phyloP scores from a whole-genome alignment of 2,888 invertebrate species.

The Ecdyonurus torrentis region DNA sequence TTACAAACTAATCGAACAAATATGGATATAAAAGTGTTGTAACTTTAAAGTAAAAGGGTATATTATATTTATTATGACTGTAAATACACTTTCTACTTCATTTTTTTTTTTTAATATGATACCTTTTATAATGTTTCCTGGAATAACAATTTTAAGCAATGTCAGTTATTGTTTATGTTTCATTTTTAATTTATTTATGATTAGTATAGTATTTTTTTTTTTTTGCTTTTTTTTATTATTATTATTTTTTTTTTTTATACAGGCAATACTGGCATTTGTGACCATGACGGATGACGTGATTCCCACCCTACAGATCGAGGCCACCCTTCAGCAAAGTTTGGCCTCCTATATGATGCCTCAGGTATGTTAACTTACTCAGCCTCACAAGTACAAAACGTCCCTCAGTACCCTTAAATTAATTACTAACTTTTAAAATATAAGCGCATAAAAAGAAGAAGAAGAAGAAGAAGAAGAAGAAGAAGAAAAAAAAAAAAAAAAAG shows the following conservation, averaged over 20 bases:
- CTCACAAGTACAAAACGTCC: conserved; percentile 4
- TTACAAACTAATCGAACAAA: conserved; percentile 1
- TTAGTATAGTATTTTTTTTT: no score
- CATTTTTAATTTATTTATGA: no score
- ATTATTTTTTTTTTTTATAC: conserved; percentile 18
- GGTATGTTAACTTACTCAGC: conserved; percentile 24
- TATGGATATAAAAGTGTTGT: neutral
- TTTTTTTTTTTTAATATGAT: conserved; percentile 6
- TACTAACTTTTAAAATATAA: conserved; percentile 7
- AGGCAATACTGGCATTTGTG: conserved; percentile 53
- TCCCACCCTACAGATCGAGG: conserved; percentile 44
- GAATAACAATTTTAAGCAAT: no score
- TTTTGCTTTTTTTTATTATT: no score
- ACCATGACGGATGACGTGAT: conserved; percentile 24
- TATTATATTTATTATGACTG: no score
- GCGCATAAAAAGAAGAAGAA: no score
- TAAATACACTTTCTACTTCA: neutral
- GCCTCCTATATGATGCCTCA: conserved; percentile 69
- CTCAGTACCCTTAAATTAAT: neutral
- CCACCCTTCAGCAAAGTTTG: conserved; percentile 40
- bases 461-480: no score
- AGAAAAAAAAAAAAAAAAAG: no score
- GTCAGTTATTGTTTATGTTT: no score
- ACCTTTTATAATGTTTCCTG: no score
- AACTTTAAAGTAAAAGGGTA: no score